Evolutionary conservation across 2,888 invertebrate genomes (phyloP), one percentile per base, ranked within the genome.

Genomic region (Agrochola litura): DNA sequence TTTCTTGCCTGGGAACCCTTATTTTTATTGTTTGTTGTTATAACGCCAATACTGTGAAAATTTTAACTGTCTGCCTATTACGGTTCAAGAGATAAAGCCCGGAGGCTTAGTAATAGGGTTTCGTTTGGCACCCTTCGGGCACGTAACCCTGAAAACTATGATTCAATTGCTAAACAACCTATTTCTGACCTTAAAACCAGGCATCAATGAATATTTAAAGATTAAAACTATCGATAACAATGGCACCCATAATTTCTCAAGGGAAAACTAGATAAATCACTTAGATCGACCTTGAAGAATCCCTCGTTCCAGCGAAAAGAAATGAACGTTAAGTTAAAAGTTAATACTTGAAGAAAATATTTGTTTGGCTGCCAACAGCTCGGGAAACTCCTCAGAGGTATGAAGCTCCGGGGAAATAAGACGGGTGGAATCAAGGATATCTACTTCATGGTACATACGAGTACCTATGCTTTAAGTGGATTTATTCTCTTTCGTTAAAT

Each of bases 361-460:
- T 58, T 82, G 60, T 82, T 70, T 77, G 60, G 41, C 43, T 70
- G 19, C 52, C 37, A 60, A 37, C 25, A 12, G 74, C n/a, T 56
- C n/a, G 56, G 56, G n/a, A n/a, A 19, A 8, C 52, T 54, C 49
- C 41, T 56, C 4, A 37, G 79, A 61, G 73, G 14, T 22, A n/a
- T 5, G 22, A 46, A 73, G n/a, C 73, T 54, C 83, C 4, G 4
- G 71, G 78, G 83, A 81, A 81, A 80, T 82, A 82, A 66, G 16
- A 19, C 46, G 30, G 6, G 22, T 0, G 0, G n/a, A 56, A 63
- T 63, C 10, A 14, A 49, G 63, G 41, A 56, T 43, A 76, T 46
- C 19, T 1, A 43, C 81, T 76, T 52, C 25, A n/a, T 37, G 5
- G 67, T 63, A 49, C n/a, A 16, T 22, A 22, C 9, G 43, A 43